Evolutionary conservation across 35 echinoderm and acorn worm genomes (phyloP).

Genomic region (Chiridota heheva): DNA sequence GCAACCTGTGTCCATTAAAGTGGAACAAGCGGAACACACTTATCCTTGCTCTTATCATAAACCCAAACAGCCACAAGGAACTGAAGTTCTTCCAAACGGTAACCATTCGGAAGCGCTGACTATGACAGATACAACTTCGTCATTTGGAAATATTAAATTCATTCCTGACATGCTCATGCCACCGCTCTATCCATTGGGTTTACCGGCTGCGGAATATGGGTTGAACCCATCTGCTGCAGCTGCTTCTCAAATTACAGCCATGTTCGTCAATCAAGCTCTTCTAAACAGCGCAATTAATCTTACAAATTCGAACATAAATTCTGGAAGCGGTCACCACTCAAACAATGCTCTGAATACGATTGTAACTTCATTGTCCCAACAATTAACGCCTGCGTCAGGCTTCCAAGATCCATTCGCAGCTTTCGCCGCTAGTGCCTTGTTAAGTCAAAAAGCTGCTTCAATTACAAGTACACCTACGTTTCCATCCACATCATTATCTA

Average conservation of each 20-base stretch:
- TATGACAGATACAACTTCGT: constrained; percentile 58
- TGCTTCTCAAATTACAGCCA: constrained; percentile 53
- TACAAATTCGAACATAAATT: constrained; percentile 1
- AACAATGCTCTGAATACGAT: too few relatives aligned
- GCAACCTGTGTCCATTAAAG: constrained; percentile 38
- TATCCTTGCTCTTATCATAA: too few relatives aligned
- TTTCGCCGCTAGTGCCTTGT: constrained; percentile 21
- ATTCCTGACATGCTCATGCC: constrained; percentile 46
- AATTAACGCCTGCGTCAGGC: neutral
- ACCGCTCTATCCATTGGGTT: constrained; percentile 29
- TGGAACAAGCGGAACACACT: constrained; percentile 24
- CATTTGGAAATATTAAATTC: constrained; percentile 29
- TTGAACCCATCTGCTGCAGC: neutral
- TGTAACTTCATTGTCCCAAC: constrained; percentile 7
- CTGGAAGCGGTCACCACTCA: too few relatives aligned
- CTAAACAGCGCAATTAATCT: constrained; percentile 54
- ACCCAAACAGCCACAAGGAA: too few relatives aligned
- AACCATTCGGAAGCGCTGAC: constrained; percentile 32
- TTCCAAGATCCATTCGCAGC: constrained; percentile 9
- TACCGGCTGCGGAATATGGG: constrained; percentile 10
- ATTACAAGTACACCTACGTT: too few relatives aligned
- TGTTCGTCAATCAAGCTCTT: constrained; percentile 56
- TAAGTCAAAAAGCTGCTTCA: too few relatives aligned
- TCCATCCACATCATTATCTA: too few relatives aligned
- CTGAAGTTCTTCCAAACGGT: too few relatives aligned